Evolutionary conservation across 2,113 vertebrate genomes (phyloP).

Genomic region (Lucifuga dentata): DNA sequence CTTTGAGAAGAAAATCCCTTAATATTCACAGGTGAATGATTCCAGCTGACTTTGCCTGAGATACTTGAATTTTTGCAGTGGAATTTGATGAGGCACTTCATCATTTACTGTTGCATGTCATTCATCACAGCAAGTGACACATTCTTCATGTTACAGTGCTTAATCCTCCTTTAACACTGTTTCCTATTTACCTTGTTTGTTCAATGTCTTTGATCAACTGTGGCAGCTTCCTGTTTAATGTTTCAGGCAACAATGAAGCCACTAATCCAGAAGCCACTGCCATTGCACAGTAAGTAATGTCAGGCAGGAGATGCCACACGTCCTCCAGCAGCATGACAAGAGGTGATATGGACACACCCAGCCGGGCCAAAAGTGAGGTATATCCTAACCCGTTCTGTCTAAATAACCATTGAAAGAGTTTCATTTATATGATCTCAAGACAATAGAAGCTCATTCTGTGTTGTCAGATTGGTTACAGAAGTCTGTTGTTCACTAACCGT

Average conservation of each 20-base stretch:
- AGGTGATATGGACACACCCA: conserved; percentile 87
- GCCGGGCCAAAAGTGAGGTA: conserved; percentile 81
- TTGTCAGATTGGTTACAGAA: not conserved
- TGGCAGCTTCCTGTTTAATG: conserved; percentile 77
- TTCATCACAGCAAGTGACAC: no score
- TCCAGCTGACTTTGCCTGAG: not conserved
- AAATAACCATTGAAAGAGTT: conserved; percentile 29
- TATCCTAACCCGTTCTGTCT: conserved; percentile 90
- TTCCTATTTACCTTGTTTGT: conserved; percentile 73
- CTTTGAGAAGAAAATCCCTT: no score
- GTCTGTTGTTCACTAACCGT: conserved; percentile 78
- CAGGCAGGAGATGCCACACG: conserved; percentile 83
- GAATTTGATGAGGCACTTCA: not conserved
- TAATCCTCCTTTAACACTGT: not conserved
- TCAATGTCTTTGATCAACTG: conserved; percentile 88
- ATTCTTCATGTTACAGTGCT: no score
- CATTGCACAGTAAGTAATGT: conserved; percentile 74
- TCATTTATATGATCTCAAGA: not conserved
- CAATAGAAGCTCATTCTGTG: not conserved
- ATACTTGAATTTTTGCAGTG: conserved; percentile 17
- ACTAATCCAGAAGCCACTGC: conserved; percentile 79
- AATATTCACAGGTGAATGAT: no score
- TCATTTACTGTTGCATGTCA: conserved; percentile 12
- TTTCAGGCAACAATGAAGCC: conserved; percentile 85
- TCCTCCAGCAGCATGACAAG: conserved; percentile 85